Percentiles rank a stretch among this genome's conserved stretches.
Conservation (phyloP, 2,113 vertebrate species). For the Notothenia coriiceps region DNA sequence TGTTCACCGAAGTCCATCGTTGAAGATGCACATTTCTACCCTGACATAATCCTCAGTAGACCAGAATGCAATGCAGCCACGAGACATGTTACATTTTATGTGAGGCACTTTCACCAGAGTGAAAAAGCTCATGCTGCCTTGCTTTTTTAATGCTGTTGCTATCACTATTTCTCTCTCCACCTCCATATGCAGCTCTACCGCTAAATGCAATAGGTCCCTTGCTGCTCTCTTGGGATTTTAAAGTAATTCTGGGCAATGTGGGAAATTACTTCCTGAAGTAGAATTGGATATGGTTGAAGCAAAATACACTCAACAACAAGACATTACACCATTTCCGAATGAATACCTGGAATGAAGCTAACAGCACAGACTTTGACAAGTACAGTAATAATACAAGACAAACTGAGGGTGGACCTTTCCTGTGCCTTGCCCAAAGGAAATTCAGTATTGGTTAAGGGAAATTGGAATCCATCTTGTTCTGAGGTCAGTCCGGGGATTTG, state of each 20-base stretch:
- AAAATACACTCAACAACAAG: conserved; percentile 34
- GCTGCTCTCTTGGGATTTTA: conserved; percentile 41
- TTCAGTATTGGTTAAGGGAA: neutral
- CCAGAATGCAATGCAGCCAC: conserved; percentile 31
- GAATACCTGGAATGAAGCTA: conserved; percentile 18
- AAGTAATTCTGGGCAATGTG: conserved; percentile 47
- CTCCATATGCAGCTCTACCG: conserved; percentile 53
- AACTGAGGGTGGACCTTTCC: conserved; percentile 16
- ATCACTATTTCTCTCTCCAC: conserved; percentile 45
- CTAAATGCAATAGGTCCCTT: conserved; percentile 43
- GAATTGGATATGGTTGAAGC: conserved; percentile 44
- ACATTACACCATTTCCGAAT: conserved; percentile 50
- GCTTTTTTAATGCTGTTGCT: conserved; percentile 44
- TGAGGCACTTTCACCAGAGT: conserved; percentile 21
- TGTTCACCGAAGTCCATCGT: conserved; percentile 8
- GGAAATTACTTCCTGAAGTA: conserved; percentile 58
- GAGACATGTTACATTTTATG: conserved; percentile 32
- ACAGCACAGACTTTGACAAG: conserved; percentile 3
- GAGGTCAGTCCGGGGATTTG: no score
- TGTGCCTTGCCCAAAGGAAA: neutral
- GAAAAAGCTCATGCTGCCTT: conserved; percentile 29
- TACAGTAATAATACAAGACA: neutral
- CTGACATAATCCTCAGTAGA: conserved; percentile 24
- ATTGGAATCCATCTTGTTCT: neutral
- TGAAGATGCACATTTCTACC: neutral